Conservation (phyloP, 2,797 vertebrate genomes). For the Sarcophilus harrisii region DNA sequence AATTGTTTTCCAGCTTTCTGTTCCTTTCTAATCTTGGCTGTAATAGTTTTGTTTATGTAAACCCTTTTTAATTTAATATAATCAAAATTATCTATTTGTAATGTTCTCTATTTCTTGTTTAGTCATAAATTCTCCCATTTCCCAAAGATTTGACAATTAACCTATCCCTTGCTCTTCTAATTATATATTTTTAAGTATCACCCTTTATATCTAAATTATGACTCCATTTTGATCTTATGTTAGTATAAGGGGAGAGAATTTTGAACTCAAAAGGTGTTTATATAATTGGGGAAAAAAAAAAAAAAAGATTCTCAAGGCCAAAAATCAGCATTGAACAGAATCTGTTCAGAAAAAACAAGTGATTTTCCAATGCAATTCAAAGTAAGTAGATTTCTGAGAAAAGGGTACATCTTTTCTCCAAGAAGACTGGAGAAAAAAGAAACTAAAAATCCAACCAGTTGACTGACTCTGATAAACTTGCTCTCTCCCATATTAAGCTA, state of each 20-base stretch:
- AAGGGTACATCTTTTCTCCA: not conserved
- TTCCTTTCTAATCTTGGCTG: no score
- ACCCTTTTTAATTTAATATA: no score
- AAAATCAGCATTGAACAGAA: not conserved
- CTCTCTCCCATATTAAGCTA: not conserved
- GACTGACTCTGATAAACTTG: slow-evolving; percentile 26
- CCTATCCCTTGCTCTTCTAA: no score
- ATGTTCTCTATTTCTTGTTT: no score
- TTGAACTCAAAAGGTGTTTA: not conserved
- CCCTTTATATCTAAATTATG: no score
- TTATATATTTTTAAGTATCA: no score
- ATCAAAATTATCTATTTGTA: no score
- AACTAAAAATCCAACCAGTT: slow-evolving; percentile 1
- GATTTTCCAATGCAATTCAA: not conserved
- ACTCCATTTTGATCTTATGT: no score
- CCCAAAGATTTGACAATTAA: no score
- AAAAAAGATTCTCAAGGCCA: not conserved
- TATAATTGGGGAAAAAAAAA: not conserved
- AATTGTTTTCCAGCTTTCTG: no score
- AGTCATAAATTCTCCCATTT: no score
- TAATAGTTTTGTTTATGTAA: no score
- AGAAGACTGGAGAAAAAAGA: not conserved
- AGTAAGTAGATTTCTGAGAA: not conserved
- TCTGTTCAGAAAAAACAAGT: not conserved
- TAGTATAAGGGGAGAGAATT: not conserved